phyloP scores from a whole-genome alignment of 2,888 invertebrate genomes.

The Mimachlamys varia region DNA sequence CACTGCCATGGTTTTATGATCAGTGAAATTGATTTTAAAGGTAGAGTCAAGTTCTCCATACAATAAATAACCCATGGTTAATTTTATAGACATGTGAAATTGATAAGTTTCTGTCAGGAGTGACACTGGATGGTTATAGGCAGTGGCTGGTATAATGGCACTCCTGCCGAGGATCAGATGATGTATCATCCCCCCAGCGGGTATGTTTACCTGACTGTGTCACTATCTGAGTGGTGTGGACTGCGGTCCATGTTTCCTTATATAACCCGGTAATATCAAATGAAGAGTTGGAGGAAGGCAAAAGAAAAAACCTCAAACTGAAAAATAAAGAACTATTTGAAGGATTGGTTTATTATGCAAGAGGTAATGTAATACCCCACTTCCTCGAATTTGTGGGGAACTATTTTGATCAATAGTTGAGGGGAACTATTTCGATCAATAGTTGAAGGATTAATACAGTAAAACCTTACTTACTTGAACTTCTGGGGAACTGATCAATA shows the following conservation, averaged over 20 bases:
- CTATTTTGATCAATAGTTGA: no score
- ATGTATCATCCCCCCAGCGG: neutral
- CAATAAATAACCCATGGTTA: slow-evolving; percentile 1
- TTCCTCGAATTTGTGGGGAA: no score
- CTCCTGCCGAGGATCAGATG: neutral
- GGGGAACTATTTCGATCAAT: no score
- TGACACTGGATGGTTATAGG: neutral
- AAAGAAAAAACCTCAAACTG: neutral
- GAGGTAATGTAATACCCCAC: no score
- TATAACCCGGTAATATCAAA: neutral
- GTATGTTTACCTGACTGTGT: neutral
- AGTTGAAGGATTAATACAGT: no score
- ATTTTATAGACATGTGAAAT: slow-evolving; percentile 7
- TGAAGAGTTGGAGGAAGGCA: neutral
- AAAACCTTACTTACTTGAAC: no score
- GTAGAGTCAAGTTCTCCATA: neutral
- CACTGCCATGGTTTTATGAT: neutral
- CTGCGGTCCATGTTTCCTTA: neutral
- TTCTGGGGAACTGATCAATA: no score
- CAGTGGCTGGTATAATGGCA: neutral
- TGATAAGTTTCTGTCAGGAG: neutral
- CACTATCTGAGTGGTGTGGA: neutral
- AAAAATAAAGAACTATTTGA: no score
- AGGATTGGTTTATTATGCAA: no score
- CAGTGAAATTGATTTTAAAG: neutral